A percentile compares a stretch with the other conserved stretches of the same genome.
These are phyloP conservation scores for Pseudoips prasinana DNA, from an alignment of 2,888 invertebrate species.

Conservation along the genomic window DNA sequence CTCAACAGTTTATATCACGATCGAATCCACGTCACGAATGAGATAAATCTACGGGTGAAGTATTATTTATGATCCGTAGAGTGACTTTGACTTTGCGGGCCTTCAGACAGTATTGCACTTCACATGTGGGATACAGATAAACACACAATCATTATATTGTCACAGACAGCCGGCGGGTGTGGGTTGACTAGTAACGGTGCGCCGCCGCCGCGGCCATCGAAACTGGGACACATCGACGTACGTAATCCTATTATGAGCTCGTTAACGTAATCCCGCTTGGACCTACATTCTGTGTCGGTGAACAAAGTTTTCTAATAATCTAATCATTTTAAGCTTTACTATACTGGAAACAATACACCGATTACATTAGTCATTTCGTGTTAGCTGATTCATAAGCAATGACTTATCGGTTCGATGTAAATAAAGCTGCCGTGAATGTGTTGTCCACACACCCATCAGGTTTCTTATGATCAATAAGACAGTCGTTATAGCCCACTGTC, in stretches of 20 bases:
- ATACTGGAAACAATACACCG: neutral
- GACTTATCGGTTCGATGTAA: constrained; percentile 38
- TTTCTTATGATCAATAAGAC: constrained; percentile 40
- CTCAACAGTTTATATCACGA: constrained; percentile 37
- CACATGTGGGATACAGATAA: constrained; percentile 54
- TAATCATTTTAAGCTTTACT: constrained; percentile 4
- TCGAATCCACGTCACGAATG: constrained; percentile 39
- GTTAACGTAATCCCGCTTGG: constrained; percentile 70
- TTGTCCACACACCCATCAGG: constrained; percentile 34
- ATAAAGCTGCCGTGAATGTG: constrained; percentile 35
- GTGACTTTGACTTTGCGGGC: constrained; percentile 46
- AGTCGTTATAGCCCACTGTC: constrained; percentile 37
- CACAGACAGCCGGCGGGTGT: constrained; percentile 60
- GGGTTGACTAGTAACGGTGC: constrained; percentile 63
- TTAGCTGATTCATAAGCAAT: constrained; percentile 35
- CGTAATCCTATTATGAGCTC: constrained; percentile 78
- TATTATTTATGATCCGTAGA: constrained; percentile 34
- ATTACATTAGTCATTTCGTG: constrained; percentile 12
- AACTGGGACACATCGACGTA: constrained; percentile 69
- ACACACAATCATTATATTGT: constrained; percentile 74
- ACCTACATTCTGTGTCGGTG: constrained; percentile 49
- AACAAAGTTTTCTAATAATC: constrained; percentile 30
- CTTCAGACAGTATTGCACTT: constrained; percentile 32
- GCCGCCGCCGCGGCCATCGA: no score
- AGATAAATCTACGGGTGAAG: constrained; percentile 30